Conservation (phyloP, 2,113 vertebrate genomes). For the Craseonycteris thonglongyai region DNA sequence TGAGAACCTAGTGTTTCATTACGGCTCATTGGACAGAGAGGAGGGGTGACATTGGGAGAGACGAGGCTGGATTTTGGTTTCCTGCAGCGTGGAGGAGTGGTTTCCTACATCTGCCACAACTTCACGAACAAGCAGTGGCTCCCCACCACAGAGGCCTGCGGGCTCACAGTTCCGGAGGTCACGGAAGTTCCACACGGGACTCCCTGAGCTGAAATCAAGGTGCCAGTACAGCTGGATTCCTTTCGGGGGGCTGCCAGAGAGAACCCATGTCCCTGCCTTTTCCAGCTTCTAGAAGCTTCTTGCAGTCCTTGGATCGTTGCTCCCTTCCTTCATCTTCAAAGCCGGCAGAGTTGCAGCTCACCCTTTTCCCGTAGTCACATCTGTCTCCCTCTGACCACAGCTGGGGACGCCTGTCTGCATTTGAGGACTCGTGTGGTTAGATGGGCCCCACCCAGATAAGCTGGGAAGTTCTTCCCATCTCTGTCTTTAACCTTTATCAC, state of each 20-base stretch:
- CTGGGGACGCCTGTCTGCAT: too few relatives aligned
- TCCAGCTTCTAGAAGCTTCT: not conserved
- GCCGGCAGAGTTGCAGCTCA: fast-evolving
- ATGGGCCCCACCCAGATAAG: too few relatives aligned
- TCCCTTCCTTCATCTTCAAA: not conserved
- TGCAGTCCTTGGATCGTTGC: fast-evolving
- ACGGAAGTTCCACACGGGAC: fast-evolving
- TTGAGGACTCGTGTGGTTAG: too few relatives aligned
- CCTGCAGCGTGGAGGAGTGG: fast-evolving
- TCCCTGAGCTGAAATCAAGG: not conserved
- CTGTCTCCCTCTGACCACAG: not conserved
- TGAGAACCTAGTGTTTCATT: too few relatives aligned
- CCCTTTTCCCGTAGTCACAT: too few relatives aligned
- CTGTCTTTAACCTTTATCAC: not conserved
- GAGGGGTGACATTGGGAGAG: too few relatives aligned
- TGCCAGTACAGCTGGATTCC: fast-evolving
- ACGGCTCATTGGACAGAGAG: too few relatives aligned
- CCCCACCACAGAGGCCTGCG: fast-evolving
- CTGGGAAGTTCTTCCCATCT: not conserved
- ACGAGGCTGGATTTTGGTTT: too few relatives aligned
- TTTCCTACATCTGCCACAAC: not conserved
- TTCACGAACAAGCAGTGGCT: not conserved
- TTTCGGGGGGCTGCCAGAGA: not conserved
- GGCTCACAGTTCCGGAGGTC: too few relatives aligned
- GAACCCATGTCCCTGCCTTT: too few relatives aligned